phyloP scores from a whole-genome alignment of 2,888 invertebrate genomes.

The Synergus japonicus region DNA sequence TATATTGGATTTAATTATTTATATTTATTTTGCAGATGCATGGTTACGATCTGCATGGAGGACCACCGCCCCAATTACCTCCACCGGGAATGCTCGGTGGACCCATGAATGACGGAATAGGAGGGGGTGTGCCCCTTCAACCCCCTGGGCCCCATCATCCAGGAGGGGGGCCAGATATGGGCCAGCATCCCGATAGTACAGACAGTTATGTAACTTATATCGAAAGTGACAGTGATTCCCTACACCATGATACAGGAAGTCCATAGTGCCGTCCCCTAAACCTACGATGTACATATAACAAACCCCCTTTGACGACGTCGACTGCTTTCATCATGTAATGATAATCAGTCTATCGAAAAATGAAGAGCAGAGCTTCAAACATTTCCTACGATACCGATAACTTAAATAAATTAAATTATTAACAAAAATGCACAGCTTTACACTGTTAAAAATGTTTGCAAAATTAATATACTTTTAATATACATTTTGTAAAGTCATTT shows the following conservation, averaged over 20 bases:
- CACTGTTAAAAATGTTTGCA: too few relatives aligned
- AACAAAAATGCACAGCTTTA: too few relatives aligned
- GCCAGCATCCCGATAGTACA: slow-evolving; percentile 88
- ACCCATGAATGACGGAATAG: slow-evolving; percentile 72
- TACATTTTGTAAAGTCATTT: too few relatives aligned
- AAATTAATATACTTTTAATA: too few relatives aligned
- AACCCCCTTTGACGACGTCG: slow-evolving; percentile 43
- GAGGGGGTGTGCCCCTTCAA: slow-evolving; percentile 69
- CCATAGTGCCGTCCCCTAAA: slow-evolving; percentile 77
- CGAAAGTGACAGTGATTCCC: slow-evolving; percentile 87
- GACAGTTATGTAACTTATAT: slow-evolving; percentile 96
- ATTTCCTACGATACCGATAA: slow-evolving; percentile 5
- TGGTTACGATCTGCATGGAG: slow-evolving; percentile 86
- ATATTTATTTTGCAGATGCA: slow-evolving; percentile 86
- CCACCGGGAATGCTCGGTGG: slow-evolving; percentile 74
- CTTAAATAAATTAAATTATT: background rate
- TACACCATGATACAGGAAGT: slow-evolving; percentile 80
- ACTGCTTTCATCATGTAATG: slow-evolving; percentile 49
- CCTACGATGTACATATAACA: slow-evolving; percentile 63
- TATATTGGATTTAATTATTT: background rate
- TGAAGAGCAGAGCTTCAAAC: slow-evolving; percentile 29
- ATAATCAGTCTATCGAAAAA: slow-evolving; percentile 24
- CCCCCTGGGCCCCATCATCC: slow-evolving; percentile 70
- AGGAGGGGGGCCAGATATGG: slow-evolving; percentile 78
- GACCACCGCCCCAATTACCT: slow-evolving; percentile 72